Evolutionary conservation across 2,113 vertebrate genomes (phyloP).

Genomic region (Mesitornis unicolor): DNA sequence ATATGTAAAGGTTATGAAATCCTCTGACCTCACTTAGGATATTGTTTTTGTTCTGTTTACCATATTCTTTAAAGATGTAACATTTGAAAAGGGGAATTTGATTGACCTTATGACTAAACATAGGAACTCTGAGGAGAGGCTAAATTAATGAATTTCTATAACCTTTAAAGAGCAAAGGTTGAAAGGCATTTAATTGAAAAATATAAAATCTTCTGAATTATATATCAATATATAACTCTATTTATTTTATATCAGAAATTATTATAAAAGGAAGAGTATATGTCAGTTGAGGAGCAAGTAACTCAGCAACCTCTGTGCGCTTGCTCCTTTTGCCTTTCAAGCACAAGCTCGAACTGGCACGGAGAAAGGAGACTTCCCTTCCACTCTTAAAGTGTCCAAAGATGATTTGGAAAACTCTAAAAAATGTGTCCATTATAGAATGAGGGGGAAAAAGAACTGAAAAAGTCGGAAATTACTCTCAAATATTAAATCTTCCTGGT

Average conservation of each 20-base stretch:
- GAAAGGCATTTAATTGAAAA: slow-evolving; percentile 63
- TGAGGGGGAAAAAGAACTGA: neutral
- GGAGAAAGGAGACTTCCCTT: neutral
- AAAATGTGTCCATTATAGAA: neutral
- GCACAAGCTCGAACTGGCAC: neutral
- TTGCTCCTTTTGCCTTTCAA: neutral
- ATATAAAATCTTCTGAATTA: slow-evolving; percentile 49
- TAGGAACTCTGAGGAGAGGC: slow-evolving; percentile 40
- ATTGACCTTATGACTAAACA: slow-evolving; percentile 65
- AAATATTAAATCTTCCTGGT: neutral
- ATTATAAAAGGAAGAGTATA: slow-evolving; percentile 12
- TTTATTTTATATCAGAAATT: slow-evolving; percentile 48
- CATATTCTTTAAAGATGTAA: slow-evolving; percentile 55
- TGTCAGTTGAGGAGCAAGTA: slow-evolving; percentile 32
- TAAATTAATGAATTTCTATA: slow-evolving; percentile 63
- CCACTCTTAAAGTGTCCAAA: neutral
- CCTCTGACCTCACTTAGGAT: slow-evolving; percentile 33
- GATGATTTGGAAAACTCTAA: neutral
- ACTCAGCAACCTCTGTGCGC: neutral
- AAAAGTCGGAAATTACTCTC: neutral
- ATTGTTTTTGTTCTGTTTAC: slow-evolving; percentile 58
- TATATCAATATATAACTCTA: slow-evolving; percentile 49
- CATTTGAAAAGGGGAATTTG: slow-evolving; percentile 67
- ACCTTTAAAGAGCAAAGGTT: slow-evolving; percentile 69
- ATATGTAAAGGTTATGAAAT: slow-evolving; percentile 45